Evolutionary conservation across 2,797 vertebrate genomes (phyloP), one percentile per base, ranked within the genome.

Genomic region (Lutjanus argentimaculatus): DNA sequence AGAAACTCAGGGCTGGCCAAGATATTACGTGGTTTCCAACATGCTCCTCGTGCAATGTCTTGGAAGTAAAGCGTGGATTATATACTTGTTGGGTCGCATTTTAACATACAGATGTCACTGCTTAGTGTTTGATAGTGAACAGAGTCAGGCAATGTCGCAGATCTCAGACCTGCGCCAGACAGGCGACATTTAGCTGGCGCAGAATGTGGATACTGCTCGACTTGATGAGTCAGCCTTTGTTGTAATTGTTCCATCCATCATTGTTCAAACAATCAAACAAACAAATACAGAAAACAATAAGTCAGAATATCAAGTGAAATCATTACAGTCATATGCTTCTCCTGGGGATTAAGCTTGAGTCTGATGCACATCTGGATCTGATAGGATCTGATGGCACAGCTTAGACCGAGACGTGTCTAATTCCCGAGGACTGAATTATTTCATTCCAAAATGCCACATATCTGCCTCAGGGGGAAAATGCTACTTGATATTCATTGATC

Each of bases 351-450:
- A 77, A 72, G 69, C 68, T 82, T 7, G 45, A 66, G 79, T 85
- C 89, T 93, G 92, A 91, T 67, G 75, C 89, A 90, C 93, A 94
- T 93, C 92, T 94, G 93, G 92, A 92, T 94, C 86, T 88, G 87
- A 87, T 91, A 79, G 79, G 80, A 91, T 93, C 90, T 92, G 89
- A 94, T 94, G 92, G 92, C 88, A 93, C 87, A 91, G 88, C 86
- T 92, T 83, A 92, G 89, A 90, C 84, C 4, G 82, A 93, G 92
- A 94, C 90, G 85, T 93, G 90, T 94, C 90, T 93, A 93, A 94
- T 93, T 93, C 90, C 85, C 9, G 6, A 79, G 80, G 90, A 85
- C 85, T 91, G 90, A 91, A 89, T 92, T 86, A 84, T 93, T 92
- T 93, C 91, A 90, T 93, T 94, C 86, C 90, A 86, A 87, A 86